Evolutionary conservation across 2,797 vertebrate species (phyloP), one percentile per base, ranked within the genome.

Genomic region (Benthosema pterotum): DNA sequence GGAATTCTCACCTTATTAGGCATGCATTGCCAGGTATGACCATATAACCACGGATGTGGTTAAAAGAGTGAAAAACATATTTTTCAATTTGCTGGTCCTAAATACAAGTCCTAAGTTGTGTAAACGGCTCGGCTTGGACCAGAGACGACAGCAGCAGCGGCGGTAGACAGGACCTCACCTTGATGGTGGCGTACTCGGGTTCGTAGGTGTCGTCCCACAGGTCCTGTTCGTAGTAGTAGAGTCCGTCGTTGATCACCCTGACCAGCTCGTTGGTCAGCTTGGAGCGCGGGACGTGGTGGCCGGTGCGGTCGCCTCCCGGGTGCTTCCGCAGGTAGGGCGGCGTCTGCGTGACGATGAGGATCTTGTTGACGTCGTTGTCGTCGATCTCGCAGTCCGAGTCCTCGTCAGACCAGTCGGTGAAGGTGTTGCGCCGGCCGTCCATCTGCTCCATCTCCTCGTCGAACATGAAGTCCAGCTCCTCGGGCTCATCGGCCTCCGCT

Each of bases 401-500:
- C 61, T 98, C 97, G 0, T 99, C 98, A 0, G 96, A 98, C 97
- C 97, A 98, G 83, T 98, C 96, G 0, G 97, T 99, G 87, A 99
- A 99, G 46, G 96, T 99, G 90, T 99, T 99, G 83, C 96, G 94
- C 3, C 98, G 94, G 0, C 98, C 98, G 0, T 98, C 97, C 73
- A 99, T 99, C 90, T 98, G 97, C 75, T 95, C 95, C 96, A 99
- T 97, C 88, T 99, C 98, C 85, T 99, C 98, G 0, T 99, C 98
- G 0, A 99, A 99, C 75, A 99, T 94, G 88, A 99, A 99, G 89
- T 99, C 98, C 4, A 99, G 89, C 73, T 99, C 98, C 80, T 99
- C 98, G 0, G 96, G 97, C 6, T 99, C 98, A 0, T 99, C 97
- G 77, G 89, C 94, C 71, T 98, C 96, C 28, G 91, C 94, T 11